Evolutionary conservation across 1,140 invertebrate species (phyloP).

Genomic region (Mya arenaria): DNA sequence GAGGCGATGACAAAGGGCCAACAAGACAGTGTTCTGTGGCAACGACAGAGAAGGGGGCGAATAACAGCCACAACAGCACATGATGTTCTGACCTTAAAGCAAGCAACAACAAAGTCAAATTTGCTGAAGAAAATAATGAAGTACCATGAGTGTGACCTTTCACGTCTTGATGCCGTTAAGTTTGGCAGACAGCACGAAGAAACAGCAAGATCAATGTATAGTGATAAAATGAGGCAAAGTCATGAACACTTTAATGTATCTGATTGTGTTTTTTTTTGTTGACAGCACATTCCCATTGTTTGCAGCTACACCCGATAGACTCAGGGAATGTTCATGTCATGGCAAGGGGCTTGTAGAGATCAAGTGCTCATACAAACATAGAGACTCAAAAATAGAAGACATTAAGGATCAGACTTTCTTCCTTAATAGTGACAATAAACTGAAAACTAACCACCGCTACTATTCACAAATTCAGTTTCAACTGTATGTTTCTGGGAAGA

Average conservation of each 20-base stretch:
- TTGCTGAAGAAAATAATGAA: not conserved
- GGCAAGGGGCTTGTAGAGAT: constrained; percentile 29
- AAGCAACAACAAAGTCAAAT: not conserved
- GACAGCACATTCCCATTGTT: constrained; percentile 26
- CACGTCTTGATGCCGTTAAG: not conserved
- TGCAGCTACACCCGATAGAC: constrained; percentile 15
- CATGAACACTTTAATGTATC: too few relatives aligned
- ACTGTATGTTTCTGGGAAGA: constrained; percentile 32
- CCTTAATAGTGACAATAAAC: not conserved
- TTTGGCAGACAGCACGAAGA: too few relatives aligned
- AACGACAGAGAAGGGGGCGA: constrained; percentile 16
- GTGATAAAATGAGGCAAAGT: too few relatives aligned
- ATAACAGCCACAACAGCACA: constrained; percentile 29
- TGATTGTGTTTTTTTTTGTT: too few relatives aligned
- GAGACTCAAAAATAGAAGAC: not conserved
- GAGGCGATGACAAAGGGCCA: constrained; percentile 22
- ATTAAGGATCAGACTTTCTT: constrained; percentile 15
- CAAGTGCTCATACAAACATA: constrained; percentile 37
- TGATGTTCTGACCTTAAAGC: not conserved
- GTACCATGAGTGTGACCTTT: not conserved
- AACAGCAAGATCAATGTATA: too few relatives aligned
- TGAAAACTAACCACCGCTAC: constrained; percentile 35
- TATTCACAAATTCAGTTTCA: constrained; percentile 46
- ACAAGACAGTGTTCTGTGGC: not conserved
- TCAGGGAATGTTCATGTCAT: constrained; percentile 28